These are phyloP conservation scores for Thaumetopoea pityocampa DNA, from an alignment of 1,140 invertebrate species.

Conservation along the genomic window DNA sequence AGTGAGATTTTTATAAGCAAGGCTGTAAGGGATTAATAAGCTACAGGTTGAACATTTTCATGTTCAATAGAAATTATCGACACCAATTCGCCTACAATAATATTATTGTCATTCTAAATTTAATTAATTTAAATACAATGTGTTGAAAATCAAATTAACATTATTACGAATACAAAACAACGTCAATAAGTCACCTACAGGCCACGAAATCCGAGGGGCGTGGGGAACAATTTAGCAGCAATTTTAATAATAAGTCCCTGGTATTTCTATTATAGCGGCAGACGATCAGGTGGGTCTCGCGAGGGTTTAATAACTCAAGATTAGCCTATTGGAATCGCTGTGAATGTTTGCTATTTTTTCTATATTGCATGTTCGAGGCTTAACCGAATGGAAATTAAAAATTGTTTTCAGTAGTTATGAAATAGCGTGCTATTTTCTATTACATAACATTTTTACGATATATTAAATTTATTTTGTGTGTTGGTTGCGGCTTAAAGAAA, in stretches of 20 bases:
- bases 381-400: conserved; percentile 68
- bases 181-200: conserved; percentile 59
- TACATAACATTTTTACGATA: no score
- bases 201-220: conserved; percentile 62
- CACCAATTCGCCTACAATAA: no score
- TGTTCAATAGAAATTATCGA: no score
- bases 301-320: conserved; percentile 71
- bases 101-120: conserved; percentile 3
- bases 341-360: conserved; percentile 76
- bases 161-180: conserved; percentile 34
- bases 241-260: conserved; percentile 77
- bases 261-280: conserved; percentile 74
- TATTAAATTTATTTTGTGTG: no score
- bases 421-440: conserved; percentile 15
- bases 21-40: no score
- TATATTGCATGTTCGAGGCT: conserved; percentile 55
- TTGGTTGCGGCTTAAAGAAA: no score
- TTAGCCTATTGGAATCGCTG: conserved; percentile 74
- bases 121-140: conserved; percentile 10
- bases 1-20: no score
- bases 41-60: no score
- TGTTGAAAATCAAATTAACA: conserved; percentile 27
- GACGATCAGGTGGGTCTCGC: conserved; percentile 67
- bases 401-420: conserved; percentile 43
- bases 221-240: conserved; percentile 76